Conservation (phyloP, 2,888 invertebrate genomes). For the Thysanoteuthis rhombus region DNA sequence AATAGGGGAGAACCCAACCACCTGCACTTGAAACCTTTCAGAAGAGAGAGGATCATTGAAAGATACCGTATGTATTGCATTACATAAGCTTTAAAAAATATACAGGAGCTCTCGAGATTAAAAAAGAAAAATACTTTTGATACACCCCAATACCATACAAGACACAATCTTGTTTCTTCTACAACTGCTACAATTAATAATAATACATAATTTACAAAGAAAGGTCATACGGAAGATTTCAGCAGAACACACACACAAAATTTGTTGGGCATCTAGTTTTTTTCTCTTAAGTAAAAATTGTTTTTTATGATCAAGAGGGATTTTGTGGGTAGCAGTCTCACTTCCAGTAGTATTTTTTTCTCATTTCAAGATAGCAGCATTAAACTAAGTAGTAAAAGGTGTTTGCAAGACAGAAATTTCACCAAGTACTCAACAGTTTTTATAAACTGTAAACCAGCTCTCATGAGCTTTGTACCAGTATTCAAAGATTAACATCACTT, state of each 20-base stretch:
- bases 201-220: not conserved
- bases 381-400: no score
- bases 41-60: no score
- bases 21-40: no score
- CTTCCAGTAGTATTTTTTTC: not conserved
- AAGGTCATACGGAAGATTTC: not conserved
- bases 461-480: not conserved
- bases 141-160: no score
- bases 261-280: not conserved
- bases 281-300: not conserved
- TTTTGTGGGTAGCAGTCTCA: not conserved
- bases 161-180: no score
- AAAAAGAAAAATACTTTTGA: no score
- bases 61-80: no score
- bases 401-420: not conserved
- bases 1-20: no score
- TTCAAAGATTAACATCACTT: not conserved
- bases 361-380: not conserved
- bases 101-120: no score
- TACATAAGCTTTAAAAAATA: no score
- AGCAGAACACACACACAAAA: not conserved
- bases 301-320: not conserved
- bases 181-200: no score
- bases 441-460: no score
- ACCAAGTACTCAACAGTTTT: not conserved